These are phyloP conservation scores for Pinna nobilis DNA, from an alignment of 1,140 invertebrate species.

Conservation along the genomic window DNA sequence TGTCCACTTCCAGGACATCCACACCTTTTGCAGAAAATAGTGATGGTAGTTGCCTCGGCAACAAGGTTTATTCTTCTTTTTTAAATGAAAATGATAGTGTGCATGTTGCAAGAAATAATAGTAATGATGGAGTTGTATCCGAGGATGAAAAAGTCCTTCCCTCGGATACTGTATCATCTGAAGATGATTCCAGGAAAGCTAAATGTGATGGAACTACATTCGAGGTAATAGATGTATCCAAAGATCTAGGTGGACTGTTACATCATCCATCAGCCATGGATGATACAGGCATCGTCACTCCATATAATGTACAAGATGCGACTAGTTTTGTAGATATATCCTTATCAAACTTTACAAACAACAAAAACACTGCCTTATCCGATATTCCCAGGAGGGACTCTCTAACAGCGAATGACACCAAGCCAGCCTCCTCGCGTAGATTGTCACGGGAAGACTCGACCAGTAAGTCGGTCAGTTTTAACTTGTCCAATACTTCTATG, in stretches of 20 bases:
- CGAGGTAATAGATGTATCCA: constrained; percentile 43
- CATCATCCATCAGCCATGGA: neutral
- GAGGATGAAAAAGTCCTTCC: neutral
- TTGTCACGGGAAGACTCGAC: constrained; percentile 7
- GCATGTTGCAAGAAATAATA: constrained; percentile 3
- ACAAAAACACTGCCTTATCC: constrained; percentile 8
- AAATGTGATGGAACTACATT: constrained; percentile 39
- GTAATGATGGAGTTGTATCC: neutral
- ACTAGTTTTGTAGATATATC: constrained; percentile 52
- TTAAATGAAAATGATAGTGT: too few relatives aligned
- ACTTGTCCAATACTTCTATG: constrained; percentile 34
- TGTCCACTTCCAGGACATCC: constrained; percentile 10
- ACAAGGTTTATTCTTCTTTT: constrained; percentile 22
- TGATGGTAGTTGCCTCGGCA: constrained; percentile 12
- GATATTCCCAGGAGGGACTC: neutral
- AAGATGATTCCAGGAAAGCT: neutral
- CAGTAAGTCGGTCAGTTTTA: constrained; percentile 37
- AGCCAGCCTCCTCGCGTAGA: constrained; percentile 3
- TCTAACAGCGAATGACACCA: constrained; percentile 1
- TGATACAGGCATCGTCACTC: too few relatives aligned
- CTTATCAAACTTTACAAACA: constrained; percentile 17
- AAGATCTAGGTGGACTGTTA: neutral
- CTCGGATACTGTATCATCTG: neutral
- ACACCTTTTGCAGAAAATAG: neutral
- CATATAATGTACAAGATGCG: too few relatives aligned